Percentiles rank a stretch among this genome's conserved stretches.
Evolutionary conservation across 64 coral and sea anemone genomes (phyloP).

Genomic region (Porites lutea): DNA sequence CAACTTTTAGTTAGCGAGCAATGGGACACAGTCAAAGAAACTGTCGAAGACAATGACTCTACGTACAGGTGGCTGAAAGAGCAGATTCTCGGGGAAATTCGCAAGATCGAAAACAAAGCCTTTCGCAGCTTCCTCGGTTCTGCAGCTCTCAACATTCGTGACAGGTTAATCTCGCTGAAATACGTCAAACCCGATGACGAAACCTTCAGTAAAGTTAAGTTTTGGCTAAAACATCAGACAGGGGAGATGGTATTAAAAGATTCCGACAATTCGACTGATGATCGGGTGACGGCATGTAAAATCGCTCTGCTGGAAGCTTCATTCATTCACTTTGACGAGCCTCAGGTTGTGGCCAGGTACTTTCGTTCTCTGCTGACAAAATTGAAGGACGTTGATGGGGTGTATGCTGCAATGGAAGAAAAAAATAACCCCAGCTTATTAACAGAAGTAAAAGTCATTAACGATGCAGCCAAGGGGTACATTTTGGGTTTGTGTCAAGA

Average conservation of each 20-base stretch:
- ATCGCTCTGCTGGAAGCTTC: constrained; percentile 74
- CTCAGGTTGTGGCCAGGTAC: constrained; percentile 18
- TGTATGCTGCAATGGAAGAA: constrained; percentile 66
- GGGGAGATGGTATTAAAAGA: constrained; percentile 61
- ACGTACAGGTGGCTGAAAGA: constrained; percentile 85
- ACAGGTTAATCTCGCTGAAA: constrained; percentile 50
- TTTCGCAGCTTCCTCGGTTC: constrained; percentile 62
- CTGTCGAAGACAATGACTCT: constrained; percentile 76
- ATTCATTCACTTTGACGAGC: constrained; percentile 85
- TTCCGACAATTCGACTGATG: constrained; percentile 22
- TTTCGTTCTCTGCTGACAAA: constrained; percentile 48
- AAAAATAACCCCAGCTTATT: constrained; percentile 64
- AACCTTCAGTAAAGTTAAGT: constrained; percentile 46
- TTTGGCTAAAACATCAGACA: constrained; percentile 54
- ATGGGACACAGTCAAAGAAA: constrained; percentile 63
- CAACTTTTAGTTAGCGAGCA: constrained; percentile 75
- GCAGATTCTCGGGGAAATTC: constrained; percentile 52
- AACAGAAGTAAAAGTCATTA: constrained; percentile 62
- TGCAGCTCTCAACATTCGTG: constrained; percentile 70
- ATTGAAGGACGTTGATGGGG: constrained; percentile 12
- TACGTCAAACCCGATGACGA: constrained; percentile 58
- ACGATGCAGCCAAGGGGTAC: constrained; percentile 70
- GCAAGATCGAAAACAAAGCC: constrained; percentile 42
- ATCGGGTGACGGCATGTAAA: constrained; percentile 60
- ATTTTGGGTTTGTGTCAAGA: constrained; percentile 25